phyloP scores from a whole-genome alignment of 2,113 vertebrate species.

The Ageneiosus marmoratus region DNA sequence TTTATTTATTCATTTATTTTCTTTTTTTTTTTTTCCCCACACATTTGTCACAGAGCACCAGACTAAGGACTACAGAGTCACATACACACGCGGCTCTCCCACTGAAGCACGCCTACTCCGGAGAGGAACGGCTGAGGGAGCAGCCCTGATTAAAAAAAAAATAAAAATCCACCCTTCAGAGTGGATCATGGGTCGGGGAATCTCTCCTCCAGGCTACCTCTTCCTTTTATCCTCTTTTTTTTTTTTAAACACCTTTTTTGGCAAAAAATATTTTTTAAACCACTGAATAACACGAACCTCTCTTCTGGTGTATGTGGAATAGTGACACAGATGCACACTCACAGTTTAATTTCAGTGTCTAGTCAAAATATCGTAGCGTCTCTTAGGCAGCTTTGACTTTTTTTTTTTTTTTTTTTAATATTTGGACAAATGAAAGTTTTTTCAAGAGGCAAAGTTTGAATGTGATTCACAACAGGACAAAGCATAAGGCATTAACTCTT shows the following conservation, averaged over 20 bases:
- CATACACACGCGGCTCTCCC: slow-evolving; percentile 86
- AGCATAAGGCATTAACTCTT: slow-evolving; percentile 42
- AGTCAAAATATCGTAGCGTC: slow-evolving; percentile 42
- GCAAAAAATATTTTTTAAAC: slow-evolving; percentile 70
- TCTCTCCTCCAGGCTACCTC: slow-evolving; percentile 60
- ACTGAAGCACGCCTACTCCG: slow-evolving; percentile 83
- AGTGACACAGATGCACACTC: slow-evolving; percentile 49
- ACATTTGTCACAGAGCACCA: slow-evolving; percentile 89
- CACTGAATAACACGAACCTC: slow-evolving; percentile 62
- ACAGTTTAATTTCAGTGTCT: slow-evolving; percentile 43
- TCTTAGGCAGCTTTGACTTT: slow-evolving; percentile 12
- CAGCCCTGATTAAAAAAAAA: slow-evolving; percentile 40
- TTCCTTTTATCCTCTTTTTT: slow-evolving; percentile 58
- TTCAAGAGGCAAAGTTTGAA: slow-evolving; percentile 4
- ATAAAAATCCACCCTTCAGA: slow-evolving; percentile 28
- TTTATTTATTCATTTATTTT: slow-evolving; percentile 24
- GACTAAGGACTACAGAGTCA: slow-evolving; percentile 97
- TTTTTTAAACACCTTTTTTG: slow-evolving; percentile 54
- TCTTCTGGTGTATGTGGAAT: slow-evolving; percentile 51
- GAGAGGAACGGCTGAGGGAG: slow-evolving; percentile 68
- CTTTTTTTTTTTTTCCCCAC: slow-evolving; percentile 67
- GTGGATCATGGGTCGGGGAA: slow-evolving; percentile 36
- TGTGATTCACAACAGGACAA: slow-evolving; percentile 30
- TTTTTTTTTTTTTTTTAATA: slow-evolving; percentile 5
- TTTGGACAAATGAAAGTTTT: slow-evolving; percentile 11